A percentile compares a stretch with the other conserved stretches of the same genome.
phyloP scores from a whole-genome alignment of 2,888 invertebrate genomes.

The Hydrotaea diabolus region DNA sequence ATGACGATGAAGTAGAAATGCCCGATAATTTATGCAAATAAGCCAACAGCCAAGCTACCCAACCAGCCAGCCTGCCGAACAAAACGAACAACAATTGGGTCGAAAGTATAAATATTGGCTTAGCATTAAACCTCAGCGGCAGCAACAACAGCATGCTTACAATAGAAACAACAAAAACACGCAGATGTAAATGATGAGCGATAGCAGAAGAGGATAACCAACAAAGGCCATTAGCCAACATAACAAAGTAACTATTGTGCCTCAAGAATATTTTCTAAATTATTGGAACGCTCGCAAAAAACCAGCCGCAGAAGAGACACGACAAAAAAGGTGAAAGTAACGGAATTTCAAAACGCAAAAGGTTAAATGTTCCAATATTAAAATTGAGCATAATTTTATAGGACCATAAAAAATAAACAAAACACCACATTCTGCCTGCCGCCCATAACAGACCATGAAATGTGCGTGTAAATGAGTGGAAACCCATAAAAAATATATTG shows the following conservation, averaged over 20 bases:
- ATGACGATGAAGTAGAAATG: neutral
- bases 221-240: slow-evolving; percentile 16
- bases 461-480: too few species aligned
- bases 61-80: neutral
- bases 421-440: neutral
- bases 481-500: too few species aligned
- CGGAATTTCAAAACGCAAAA: slow-evolving; percentile 35
- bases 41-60: too few species aligned
- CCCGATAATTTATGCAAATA: slow-evolving; percentile 44
- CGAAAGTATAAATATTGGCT: slow-evolving; percentile 54
- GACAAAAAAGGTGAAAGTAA: slow-evolving; percentile 59
- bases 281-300: slow-evolving; percentile 51
- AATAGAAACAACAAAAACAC: slow-evolving; percentile 20
- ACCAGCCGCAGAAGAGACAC: neutral
- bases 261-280: slow-evolving; percentile 64
- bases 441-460: neutral
- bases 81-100: slow-evolving; percentile 56
- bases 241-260: slow-evolving; percentile 13
- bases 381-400: slow-evolving; percentile 7
- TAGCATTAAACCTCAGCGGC: slow-evolving; percentile 8
- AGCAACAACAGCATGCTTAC: neutral
- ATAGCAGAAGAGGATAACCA: neutral
- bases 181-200: slow-evolving; percentile 5
- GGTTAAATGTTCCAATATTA: slow-evolving; percentile 36
- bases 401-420: neutral